phyloP scores from a whole-genome alignment of 2,113 vertebrate genomes.

The Forbesichthys agassizii region DNA sequence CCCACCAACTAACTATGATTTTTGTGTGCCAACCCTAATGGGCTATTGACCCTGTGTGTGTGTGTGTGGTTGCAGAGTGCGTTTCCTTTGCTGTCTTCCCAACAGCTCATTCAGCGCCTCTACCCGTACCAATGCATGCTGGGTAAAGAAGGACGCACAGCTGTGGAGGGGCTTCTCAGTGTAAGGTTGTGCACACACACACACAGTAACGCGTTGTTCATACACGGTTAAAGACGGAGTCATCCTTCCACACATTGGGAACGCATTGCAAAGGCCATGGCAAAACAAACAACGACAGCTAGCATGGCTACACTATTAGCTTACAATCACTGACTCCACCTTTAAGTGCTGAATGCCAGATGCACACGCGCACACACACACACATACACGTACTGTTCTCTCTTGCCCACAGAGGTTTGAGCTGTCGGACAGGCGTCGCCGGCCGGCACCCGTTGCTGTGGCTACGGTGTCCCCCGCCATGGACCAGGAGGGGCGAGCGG shows the following conservation, averaged over 20 bases:
- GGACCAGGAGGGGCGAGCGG: slow-evolving; percentile 69
- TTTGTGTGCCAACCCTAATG: too few species aligned
- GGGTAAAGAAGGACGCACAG: slow-evolving; percentile 86
- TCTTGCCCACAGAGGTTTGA: slow-evolving; percentile 83
- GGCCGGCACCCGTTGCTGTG: slow-evolving; percentile 67
- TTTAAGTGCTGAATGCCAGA: neutral
- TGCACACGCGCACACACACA: slow-evolving; percentile 10
- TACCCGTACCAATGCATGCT: slow-evolving; percentile 89
- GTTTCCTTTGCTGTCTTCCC: slow-evolving; percentile 87
- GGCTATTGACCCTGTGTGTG: neutral
- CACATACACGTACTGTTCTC: neutral
- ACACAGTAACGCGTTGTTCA: slow-evolving; percentile 60
- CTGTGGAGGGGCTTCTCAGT: slow-evolving; percentile 85
- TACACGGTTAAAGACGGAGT: too few species aligned
- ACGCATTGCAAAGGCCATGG: too few species aligned
- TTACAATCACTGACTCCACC: too few species aligned
- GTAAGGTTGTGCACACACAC: slow-evolving; percentile 69
- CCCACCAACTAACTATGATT: too few species aligned
- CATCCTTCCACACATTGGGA: too few species aligned
- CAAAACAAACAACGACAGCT: too few species aligned
- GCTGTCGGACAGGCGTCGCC: slow-evolving; percentile 76
- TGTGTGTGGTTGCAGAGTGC: slow-evolving; percentile 75
- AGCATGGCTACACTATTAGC: too few species aligned
- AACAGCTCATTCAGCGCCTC: slow-evolving; percentile 83
- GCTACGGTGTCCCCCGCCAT: slow-evolving; percentile 64